Conservation (phyloP, 23 tunicate species). For the Halocynthia roretzi region DNA sequence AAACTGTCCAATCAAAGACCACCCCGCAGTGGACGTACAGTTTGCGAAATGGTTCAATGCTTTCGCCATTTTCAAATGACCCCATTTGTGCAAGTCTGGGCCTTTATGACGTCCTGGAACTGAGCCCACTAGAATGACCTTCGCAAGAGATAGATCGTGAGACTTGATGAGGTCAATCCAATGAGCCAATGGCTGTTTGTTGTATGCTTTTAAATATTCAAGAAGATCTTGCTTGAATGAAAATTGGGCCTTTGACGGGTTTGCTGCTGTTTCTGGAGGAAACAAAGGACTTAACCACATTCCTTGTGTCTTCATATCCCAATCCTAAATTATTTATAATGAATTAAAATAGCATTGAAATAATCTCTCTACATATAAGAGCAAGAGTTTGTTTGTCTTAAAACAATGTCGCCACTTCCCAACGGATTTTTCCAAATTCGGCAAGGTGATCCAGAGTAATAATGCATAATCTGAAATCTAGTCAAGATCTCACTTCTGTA, state of each 20-base stretch:
- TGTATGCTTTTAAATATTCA: constrained; percentile 46
- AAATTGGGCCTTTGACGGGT: not conserved
- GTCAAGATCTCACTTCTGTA: too few species aligned
- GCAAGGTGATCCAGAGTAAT: too few species aligned
- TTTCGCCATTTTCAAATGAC: constrained; percentile 60
- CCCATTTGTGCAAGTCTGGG: constrained; percentile 44
- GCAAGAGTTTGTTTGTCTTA: too few species aligned
- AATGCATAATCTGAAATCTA: too few species aligned
- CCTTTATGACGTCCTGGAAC: constrained; percentile 78
- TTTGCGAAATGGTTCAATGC: constrained; percentile 26
- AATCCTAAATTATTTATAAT: constrained; percentile 13
- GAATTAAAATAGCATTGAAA: too few species aligned
- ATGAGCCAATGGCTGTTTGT: constrained; percentile 21
- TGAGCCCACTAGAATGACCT: constrained; percentile 54
- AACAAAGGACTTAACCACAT: constrained; percentile 84
- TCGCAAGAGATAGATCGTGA: constrained; percentile 50
- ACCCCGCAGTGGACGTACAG: constrained; percentile 21
- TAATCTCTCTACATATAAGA: too few species aligned
- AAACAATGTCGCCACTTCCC: too few species aligned
- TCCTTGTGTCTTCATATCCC: constrained; percentile 81
- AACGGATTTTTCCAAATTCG: too few species aligned
- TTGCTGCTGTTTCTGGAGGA: not conserved
- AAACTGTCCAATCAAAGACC: constrained; percentile 96
- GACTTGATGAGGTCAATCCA: constrained; percentile 60
- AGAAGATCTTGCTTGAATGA: constrained; percentile 47